phyloP scores from a whole-genome alignment of 1,140 invertebrate genomes.

The Aleiodes sp. region DNA sequence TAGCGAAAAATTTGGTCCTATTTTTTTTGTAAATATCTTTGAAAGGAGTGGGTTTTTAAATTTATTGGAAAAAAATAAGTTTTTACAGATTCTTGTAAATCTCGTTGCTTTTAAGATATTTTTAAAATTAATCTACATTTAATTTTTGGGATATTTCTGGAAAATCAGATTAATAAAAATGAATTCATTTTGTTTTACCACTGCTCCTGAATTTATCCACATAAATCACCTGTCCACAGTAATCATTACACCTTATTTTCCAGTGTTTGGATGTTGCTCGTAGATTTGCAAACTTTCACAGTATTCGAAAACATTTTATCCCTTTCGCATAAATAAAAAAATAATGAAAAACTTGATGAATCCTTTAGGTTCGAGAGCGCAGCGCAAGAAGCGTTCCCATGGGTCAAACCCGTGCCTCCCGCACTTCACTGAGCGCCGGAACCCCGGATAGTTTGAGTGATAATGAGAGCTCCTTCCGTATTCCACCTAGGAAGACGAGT shows the following conservation, averaged over 20 bases:
- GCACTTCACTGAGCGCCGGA: slow-evolving; percentile 80
- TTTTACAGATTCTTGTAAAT: no score
- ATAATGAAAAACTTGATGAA: background rate
- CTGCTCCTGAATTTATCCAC: background rate
- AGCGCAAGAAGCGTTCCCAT: slow-evolving; percentile 87
- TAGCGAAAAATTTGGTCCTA: no score
- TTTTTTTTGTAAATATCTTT: no score
- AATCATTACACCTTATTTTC: background rate
- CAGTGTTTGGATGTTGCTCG: slow-evolving; percentile 3
- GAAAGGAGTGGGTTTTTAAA: no score
- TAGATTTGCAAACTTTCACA: background rate
- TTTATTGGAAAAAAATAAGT: no score
- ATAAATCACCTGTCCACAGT: background rate
- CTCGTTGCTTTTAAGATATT: no score
- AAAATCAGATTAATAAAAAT: no score
- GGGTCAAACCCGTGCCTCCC: slow-evolving; percentile 73
- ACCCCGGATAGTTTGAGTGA: slow-evolving; percentile 89
- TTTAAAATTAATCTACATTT: no score
- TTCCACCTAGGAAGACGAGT: slow-evolving; percentile 57
- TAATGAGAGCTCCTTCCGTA: slow-evolving; percentile 78
- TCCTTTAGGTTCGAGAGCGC: slow-evolving; percentile 83
- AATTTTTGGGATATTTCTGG: background rate
- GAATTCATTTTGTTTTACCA: no score
- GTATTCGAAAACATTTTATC: background rate
- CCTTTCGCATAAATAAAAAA: background rate